phyloP scores from a whole-genome alignment of 1,140 invertebrate species.

The Cylas formicarius region DNA sequence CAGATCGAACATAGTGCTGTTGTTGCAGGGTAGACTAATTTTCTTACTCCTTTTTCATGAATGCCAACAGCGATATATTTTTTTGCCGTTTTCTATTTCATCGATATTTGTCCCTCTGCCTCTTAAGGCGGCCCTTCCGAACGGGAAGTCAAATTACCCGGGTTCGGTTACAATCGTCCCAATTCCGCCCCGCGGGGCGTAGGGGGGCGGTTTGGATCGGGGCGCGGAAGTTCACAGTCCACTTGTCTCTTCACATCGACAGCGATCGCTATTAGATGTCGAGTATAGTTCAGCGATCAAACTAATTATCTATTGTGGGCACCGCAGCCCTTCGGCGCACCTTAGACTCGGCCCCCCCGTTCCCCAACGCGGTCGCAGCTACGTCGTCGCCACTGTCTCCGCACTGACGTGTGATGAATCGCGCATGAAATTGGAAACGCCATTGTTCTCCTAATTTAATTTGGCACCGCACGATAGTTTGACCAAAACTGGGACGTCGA shows the following conservation, averaged over 20 bases:
- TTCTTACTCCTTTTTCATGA: too few relatives aligned
- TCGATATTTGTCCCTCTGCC: too few relatives aligned
- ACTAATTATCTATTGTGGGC: conserved; percentile 25
- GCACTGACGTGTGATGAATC: conserved; percentile 24
- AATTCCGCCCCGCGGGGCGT: too few relatives aligned
- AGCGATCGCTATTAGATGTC: conserved; percentile 24
- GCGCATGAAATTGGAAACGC: conserved; percentile 25
- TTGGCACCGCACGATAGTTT: conserved; percentile 15
- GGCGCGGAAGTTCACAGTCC: conserved; percentile 18
- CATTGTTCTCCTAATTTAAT: conserved; percentile 25
- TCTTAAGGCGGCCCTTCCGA: too few relatives aligned
- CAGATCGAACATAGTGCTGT: too few relatives aligned
- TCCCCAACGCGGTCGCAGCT: not conserved
- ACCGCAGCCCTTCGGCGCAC: conserved; percentile 16
- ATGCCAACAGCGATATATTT: too few relatives aligned
- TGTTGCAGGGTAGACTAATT: too few relatives aligned
- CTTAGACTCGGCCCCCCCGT: conserved; percentile 17
- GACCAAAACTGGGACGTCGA: conserved; percentile 19
- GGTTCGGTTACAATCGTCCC: too few relatives aligned
- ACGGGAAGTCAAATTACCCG: too few relatives aligned
- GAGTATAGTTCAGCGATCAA: conserved; percentile 24
- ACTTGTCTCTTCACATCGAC: conserved; percentile 18
- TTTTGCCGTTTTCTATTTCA: too few relatives aligned
- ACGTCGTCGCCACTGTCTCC: not conserved
- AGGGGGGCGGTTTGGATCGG: too few relatives aligned